phyloP scores from a whole-genome alignment of 1,140 invertebrate genomes.

The Cephus cinctus region DNA sequence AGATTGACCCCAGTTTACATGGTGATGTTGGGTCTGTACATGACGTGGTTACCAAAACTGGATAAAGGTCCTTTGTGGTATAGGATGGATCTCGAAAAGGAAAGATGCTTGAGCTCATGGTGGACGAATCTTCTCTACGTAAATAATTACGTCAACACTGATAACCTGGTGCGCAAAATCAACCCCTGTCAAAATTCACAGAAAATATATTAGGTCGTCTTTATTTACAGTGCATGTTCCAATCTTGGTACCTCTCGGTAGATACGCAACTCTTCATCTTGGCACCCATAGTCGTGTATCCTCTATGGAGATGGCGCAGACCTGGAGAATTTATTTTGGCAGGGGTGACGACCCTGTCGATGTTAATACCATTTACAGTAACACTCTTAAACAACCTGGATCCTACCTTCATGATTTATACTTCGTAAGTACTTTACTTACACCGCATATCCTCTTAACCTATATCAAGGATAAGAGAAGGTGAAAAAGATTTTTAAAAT shows the following conservation, averaged over 20 bases:
- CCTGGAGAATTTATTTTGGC: slow-evolving; percentile 60
- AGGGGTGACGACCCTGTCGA: slow-evolving; percentile 55
- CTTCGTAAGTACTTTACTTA: slow-evolving; percentile 57
- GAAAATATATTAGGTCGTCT: not conserved
- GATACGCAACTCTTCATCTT: slow-evolving; percentile 84
- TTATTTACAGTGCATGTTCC: slow-evolving; percentile 77
- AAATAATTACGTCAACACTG: slow-evolving; percentile 77
- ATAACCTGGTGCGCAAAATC: slow-evolving; percentile 60
- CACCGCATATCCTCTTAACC: slow-evolving; percentile 13
- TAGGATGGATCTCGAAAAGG: slow-evolving; percentile 60
- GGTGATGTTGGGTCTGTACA: slow-evolving; percentile 68
- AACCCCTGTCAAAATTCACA: not conserved
- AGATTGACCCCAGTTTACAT: slow-evolving; percentile 72
- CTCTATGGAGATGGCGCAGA: slow-evolving; percentile 65
- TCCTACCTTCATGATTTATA: slow-evolving; percentile 66
- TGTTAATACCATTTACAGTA: slow-evolving; percentile 63
- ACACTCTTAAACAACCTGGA: slow-evolving; percentile 63
- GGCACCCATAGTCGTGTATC: slow-evolving; percentile 73
- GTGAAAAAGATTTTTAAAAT: not conserved
- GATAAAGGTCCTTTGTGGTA: slow-evolving; percentile 69
- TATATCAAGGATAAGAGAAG: not conserved
- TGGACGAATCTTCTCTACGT: slow-evolving; percentile 83
- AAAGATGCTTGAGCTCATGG: slow-evolving; percentile 72
- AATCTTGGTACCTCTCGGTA: slow-evolving; percentile 87
- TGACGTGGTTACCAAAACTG: slow-evolving; percentile 65